A percentile compares a stretch with the other conserved stretches of the same genome.
Evolutionary conservation across 2,113 vertebrate genomes (phyloP).

Genomic region (Prunella himalayana): DNA sequence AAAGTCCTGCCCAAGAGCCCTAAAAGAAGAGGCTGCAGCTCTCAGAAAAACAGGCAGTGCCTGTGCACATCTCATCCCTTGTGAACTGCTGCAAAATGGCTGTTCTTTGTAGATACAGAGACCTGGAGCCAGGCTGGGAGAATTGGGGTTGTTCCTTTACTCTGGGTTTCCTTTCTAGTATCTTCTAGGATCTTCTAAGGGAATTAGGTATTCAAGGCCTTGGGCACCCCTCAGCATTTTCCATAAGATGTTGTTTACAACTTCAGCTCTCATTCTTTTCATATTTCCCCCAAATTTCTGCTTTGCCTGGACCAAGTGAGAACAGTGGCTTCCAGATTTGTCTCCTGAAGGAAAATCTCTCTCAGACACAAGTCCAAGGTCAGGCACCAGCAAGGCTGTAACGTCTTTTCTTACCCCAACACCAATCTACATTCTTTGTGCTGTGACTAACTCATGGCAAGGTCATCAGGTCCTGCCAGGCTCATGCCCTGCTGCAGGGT

Average conservation of each 20-base stretch:
- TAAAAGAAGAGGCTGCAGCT: not conserved
- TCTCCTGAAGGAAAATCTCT: not conserved
- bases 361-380: rapidly evolving
- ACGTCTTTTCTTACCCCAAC: not conserved
- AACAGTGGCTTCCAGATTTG: not conserved
- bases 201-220: not conserved
- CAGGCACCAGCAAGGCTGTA: not conserved
- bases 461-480: not conserved
- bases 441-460: not conserved
- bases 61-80: not conserved
- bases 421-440: not conserved
- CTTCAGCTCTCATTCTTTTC: not conserved
- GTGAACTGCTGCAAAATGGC: not conserved
- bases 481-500: not conserved
- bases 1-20: not conserved
- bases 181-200: not conserved
- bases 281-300: not conserved
- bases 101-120: not conserved
- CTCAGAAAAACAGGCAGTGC: not conserved
- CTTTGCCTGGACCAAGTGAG: not conserved
- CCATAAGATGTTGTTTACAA: not conserved
- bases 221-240: not conserved
- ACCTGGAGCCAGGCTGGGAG: not conserved
- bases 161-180: not conserved
- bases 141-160: not conserved